Evolutionary conservation across 2,888 invertebrate genomes (phyloP), one percentile per base, ranked within the genome.

Genomic region (Mamestra brassicae): DNA sequence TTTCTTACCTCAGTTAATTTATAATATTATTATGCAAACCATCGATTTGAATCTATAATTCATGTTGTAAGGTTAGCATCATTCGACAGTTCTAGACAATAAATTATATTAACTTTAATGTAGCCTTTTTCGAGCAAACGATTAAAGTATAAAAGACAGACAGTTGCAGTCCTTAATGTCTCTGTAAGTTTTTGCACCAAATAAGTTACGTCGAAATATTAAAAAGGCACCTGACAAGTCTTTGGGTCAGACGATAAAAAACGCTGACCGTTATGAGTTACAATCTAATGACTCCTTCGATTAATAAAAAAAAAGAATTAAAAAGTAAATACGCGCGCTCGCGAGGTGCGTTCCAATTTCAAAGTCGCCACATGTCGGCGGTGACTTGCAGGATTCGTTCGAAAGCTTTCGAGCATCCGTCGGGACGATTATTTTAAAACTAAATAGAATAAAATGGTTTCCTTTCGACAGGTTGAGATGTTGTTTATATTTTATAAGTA

Each of bases 261-360:
- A 91, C 85, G 72, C 74, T 84, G 90, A 93, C 96, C 95, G 96
- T 96, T 96, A 95, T 93, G 92, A 94, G 80, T 94, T 94, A 95
- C 94, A 91, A 92, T 94, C 94, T 95, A 95, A 95, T 94, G 94
- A 94, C 92, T 92, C 90, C 89, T 91, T 92, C 92, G 93, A 93
- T 93, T 90, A 87, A 89, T 78, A 87, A 91, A 92, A 92, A 92
- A 92, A 91, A 89, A 86, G 89, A 89, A 88, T 89, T 90, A 88
- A 92, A 93, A 93, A 93, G 92, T 91, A 94, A 93, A 94, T 89
- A 93, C 89, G 90, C 90, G 90, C 90, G 91, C 91, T 90, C 88
- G 89, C 87, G 89, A 89, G 86, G 87, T 89, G 90, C 90, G 91
- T 93, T 94, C 93, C 93, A 93, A 94, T 93, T 94, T 93, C 89